Conservation (phyloP, 1,140 invertebrate genomes). For the Linepithema humile region DNA sequence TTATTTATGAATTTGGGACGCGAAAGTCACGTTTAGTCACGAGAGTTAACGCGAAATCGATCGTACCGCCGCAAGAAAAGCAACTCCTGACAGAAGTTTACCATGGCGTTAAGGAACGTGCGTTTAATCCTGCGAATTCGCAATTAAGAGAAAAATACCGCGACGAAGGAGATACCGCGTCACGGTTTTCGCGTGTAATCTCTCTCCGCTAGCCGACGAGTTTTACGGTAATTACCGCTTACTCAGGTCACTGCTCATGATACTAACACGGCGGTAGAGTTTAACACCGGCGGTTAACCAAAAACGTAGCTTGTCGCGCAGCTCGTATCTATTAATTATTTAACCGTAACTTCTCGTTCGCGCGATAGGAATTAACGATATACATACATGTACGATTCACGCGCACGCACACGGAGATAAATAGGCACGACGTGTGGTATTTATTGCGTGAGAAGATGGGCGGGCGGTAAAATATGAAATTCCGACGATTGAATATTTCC, state of each 20-base stretch:
- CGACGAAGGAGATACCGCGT: neutral
- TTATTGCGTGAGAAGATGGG: neutral
- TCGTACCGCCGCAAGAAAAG: neutral
- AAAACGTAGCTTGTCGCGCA: slow-evolving; percentile 3
- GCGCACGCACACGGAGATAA: neutral
- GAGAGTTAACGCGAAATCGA: neutral
- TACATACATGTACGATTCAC: neutral
- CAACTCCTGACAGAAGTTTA: neutral
- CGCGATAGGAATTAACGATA: slow-evolving; percentile 15
- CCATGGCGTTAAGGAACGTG: neutral
- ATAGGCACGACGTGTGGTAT: neutral
- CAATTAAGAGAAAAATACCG: slow-evolving; percentile 11
- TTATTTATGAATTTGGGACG: slow-evolving; percentile 25
- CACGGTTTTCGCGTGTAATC: neutral
- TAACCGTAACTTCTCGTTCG: slow-evolving; percentile 39
- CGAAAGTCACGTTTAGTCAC: slow-evolving; percentile 16
- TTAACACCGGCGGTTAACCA: slow-evolving; percentile 42
- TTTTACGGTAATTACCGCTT: slow-evolving; percentile 40
- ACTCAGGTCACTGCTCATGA: slow-evolving; percentile 32
- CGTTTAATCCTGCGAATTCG: neutral
- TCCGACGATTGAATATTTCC: slow-evolving; percentile 24
- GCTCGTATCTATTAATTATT: slow-evolving; percentile 52
- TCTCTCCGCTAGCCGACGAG: neutral
- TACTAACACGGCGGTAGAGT: slow-evolving; percentile 7
- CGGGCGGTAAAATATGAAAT: slow-evolving; percentile 21